phyloP scores from a whole-genome alignment of 2,113 vertebrate species.

The Pycnonotus jocosus region DNA sequence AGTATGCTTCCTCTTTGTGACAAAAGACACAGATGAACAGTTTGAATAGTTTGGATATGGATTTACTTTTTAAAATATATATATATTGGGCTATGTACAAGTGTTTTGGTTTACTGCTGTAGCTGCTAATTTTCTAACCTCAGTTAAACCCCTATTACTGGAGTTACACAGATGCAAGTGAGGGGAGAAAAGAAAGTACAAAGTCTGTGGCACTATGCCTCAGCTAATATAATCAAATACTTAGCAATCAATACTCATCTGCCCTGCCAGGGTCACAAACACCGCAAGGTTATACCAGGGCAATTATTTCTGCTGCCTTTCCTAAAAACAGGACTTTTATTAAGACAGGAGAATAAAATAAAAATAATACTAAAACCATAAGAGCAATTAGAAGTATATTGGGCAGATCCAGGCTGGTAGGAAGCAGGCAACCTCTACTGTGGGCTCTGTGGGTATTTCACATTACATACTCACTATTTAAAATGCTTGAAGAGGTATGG shows the following conservation, averaged over 20 bases:
- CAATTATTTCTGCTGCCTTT: background rate
- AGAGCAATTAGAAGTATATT: background rate
- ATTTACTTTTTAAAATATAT: background rate
- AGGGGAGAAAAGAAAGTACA: slow-evolving; percentile 26
- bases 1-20: background rate
- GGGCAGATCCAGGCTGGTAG: background rate
- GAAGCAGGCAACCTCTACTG: background rate
- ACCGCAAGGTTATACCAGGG: background rate
- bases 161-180: background rate
- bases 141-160: background rate
- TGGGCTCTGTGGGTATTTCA: background rate
- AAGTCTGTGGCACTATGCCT: slow-evolving; percentile 20
- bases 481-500: background rate
- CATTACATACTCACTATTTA: background rate
- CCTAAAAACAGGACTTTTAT: background rate
- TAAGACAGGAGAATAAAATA: background rate
- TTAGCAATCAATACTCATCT: slow-evolving; percentile 21
- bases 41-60: background rate
- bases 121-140: background rate
- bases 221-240: slow-evolving; percentile 10
- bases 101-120: background rate
- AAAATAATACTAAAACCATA: background rate
- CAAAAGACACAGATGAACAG: background rate
- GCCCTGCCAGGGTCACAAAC: background rate
- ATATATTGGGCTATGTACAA: background rate